Evolutionary conservation across 1,140 invertebrate species (phyloP).

Genomic region (Drosophila oshimai): DNA sequence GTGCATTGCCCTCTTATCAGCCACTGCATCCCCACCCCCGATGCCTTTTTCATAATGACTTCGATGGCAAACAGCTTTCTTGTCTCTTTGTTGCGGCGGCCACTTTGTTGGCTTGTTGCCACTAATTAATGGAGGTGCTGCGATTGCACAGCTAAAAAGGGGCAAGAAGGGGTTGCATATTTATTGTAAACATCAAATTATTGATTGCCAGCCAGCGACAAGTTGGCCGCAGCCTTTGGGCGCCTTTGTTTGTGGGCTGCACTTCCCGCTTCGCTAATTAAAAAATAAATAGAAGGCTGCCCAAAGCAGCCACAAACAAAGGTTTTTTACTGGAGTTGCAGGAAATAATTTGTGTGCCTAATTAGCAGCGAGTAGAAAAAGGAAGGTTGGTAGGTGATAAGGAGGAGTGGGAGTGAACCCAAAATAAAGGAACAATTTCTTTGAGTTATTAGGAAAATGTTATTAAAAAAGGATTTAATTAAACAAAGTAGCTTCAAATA

Average conservation of each 20-base stretch:
- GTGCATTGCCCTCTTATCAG: conserved; percentile 62
- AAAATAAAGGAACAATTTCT: neutral
- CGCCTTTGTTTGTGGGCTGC: conserved; percentile 16
- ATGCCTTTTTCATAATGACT: conserved; percentile 16
- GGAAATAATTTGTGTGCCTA: conserved; percentile 53
- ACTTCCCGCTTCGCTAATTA: conserved; percentile 52
- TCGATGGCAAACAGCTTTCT: conserved; percentile 48
- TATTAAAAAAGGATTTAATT: neutral
- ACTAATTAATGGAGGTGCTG: conserved; percentile 60
- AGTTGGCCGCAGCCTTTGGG: conserved; percentile 13
- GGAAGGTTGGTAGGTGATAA: neutral
- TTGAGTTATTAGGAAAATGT: neutral
- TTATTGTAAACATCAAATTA: conserved; percentile 76
- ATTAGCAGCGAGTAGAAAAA: conserved; percentile 54
- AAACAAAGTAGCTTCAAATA: neutral
- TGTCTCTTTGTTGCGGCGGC: conserved; percentile 32
- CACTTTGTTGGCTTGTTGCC: conserved; percentile 44
- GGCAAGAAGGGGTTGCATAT: conserved; percentile 17
- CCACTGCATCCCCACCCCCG: neutral
- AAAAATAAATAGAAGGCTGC: conserved; percentile 32
- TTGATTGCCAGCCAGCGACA: conserved; percentile 52
- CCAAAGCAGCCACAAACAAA: conserved; percentile 29
- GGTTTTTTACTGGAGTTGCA: conserved; percentile 35
- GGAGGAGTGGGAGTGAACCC: neutral
- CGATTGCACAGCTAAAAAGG: neutral